Evolutionary conservation across 2,888 invertebrate species (phyloP), one percentile per base, ranked within the genome.

Genomic region (Lochmaea crataegi): DNA sequence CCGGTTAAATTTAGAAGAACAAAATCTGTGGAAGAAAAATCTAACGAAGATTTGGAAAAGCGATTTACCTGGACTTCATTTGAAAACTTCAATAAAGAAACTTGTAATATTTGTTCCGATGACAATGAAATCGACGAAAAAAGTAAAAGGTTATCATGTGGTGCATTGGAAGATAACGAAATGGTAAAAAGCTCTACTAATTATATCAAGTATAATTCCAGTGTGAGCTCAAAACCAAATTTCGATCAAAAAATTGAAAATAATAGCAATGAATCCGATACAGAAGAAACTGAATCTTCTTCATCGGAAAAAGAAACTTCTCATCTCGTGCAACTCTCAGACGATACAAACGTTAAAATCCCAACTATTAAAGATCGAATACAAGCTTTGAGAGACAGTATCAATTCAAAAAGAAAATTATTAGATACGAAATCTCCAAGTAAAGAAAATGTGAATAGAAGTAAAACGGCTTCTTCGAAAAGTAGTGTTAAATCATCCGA

Each of bases 311-410:
- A 75, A 66, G 58, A 60, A 70, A 53, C 57, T 74, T 61, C 53
- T 10, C 78, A 76, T 65, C 69, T 78, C 69, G 63, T 74, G 12
- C 77, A 77, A 57, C 75, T 79, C n/a, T 74, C 61, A 14, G 71
- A 80, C 32, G 79, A 80, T 64, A 68, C 63, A 12, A 72, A 77
- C 58, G 42, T 68, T 0, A 73, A 74, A 75, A 63, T 71, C n/a
- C 81, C 83, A 18, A 82, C 85, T 2, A 85, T 87, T 12, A 84
- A 86, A 79, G 85, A 86, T 58, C 80, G 86, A 4, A 86, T 87
- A 48, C 80, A 84, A 75, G 85, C 85, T 4, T 76, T 87, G 42
- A 83, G 83, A 68, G 82, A 83, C 22, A 83, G 84, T 66, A 83
- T 84, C 51, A 80, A 80, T 42, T 68, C 75, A n/a, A 82, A 81